Base-by-base conservation (phyloP, 2,797 vertebrate species). In the Danio choprae region DNA sequence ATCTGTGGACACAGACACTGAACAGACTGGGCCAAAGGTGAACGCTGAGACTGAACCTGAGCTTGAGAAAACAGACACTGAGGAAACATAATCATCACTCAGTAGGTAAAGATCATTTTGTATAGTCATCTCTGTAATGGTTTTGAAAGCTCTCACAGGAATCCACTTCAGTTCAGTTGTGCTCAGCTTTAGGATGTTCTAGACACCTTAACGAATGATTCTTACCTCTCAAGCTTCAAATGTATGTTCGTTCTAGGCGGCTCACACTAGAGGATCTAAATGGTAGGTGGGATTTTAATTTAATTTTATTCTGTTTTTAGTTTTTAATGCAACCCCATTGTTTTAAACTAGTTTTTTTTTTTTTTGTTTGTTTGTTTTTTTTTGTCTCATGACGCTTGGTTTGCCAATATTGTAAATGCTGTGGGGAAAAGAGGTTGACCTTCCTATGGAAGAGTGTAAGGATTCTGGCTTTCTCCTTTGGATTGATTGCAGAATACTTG, bases 81-180 rank as follows among this genome's bases (percentile, higher is more conserved):
- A 98, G 95, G 96, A 96, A 96, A 97, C 98, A 99, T 99, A 99
- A 98, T 96, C 97, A 96, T 98, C 97, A 96, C 96, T 98, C 96
- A 98, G 96, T 98, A 99, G 97, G 97, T 99, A 99, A 98, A 97
- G 97, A 97, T 97, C 95, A 96, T 99, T 99, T 99, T 98, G 97
- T 99, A 98, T 96, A 99, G 97, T 96, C 96, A 97, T 98, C 96
- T 97, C 96, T 99, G 97, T 98, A 96, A 95, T 97, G 90, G 95
- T 96, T 94, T 96, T 94, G 94, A 94, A 96, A 95, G 94, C 93
- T 90, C 88, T 91, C 95, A 96, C 94, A 94, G 97, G 96, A 97
- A 97, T 96, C 94, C 87, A 95, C 87, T 29, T 91, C 93, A 91
- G 81, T 88, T 89, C 74, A 29, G 29, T 29, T 29, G 29, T 29